These are phyloP conservation scores for Myotis brandtii DNA, from an alignment of 2,113 vertebrate species.

Conservation along the genomic window DNA sequence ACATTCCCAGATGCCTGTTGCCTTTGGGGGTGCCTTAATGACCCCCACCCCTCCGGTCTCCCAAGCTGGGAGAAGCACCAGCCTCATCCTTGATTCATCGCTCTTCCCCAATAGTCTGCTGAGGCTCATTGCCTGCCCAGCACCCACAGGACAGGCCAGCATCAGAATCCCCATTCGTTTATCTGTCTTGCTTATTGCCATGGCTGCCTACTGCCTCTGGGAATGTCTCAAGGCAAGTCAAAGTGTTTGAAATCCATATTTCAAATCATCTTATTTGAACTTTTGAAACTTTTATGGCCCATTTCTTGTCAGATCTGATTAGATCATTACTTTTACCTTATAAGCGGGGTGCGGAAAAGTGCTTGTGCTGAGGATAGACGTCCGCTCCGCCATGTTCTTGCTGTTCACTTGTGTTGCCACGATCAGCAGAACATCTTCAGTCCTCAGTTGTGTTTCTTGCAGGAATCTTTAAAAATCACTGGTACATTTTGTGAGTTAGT, in stretches of 20 bases:
- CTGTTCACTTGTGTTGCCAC: not conserved
- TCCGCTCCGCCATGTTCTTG: not conserved
- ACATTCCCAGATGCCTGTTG: not conserved
- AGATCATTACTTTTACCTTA: not conserved
- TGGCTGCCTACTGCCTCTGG: not conserved
- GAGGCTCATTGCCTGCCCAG: not conserved
- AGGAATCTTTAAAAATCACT: slow-evolving; percentile 22
- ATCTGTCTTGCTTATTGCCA: not conserved
- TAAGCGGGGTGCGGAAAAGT: not conserved
- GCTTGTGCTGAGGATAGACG: not conserved
- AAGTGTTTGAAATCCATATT: slow-evolving; percentile 13
- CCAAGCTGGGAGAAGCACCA: not conserved
- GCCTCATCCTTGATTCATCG: not conserved
- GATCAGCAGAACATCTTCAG: not conserved
- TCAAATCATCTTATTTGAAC: not conserved
- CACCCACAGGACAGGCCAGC: not conserved
- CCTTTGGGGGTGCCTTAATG: not conserved
- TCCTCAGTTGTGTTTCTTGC: not conserved
- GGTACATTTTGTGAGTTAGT: slow-evolving; percentile 32
- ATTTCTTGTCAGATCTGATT: not conserved
- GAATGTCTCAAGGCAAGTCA: not conserved
- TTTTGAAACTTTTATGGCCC: not conserved
- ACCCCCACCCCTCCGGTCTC: not conserved
- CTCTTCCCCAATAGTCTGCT: not conserved
- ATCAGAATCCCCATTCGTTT: not conserved